phyloP scores from a whole-genome alignment of 2,888 invertebrate genomes.

The Sinelater perroti region DNA sequence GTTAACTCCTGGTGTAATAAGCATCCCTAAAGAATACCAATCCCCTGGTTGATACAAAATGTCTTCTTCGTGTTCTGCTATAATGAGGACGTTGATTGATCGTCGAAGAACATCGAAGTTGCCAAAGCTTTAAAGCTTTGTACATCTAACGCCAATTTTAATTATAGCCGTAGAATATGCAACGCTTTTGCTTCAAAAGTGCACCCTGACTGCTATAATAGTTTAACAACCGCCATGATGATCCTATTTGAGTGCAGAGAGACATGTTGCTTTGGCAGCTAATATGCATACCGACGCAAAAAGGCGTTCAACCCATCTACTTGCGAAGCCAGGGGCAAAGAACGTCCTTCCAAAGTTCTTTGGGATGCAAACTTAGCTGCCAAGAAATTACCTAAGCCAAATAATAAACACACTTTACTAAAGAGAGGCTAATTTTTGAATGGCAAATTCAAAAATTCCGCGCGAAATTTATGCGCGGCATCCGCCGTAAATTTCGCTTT shows the following conservation, averaged over 20 bases:
- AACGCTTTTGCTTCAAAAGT: no score
- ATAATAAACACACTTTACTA: neutral
- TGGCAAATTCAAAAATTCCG: neutral
- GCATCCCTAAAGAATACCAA: slow-evolving; percentile 13
- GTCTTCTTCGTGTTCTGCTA: neutral
- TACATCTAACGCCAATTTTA: no score
- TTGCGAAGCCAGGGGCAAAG: slow-evolving; percentile 29
- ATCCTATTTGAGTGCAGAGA: no score
- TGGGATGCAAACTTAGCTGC: slow-evolving; percentile 22
- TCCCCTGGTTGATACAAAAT: neutral
- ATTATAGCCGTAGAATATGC: no score
- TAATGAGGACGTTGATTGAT: slow-evolving; percentile 2
- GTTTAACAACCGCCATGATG: no score
- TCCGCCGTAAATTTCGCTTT: neutral
- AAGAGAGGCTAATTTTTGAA: neutral
- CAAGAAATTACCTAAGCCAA: slow-evolving; percentile 18
- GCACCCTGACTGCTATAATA: no score
- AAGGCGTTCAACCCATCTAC: slow-evolving; percentile 25
- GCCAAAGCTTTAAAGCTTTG: no score
- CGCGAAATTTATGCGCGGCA: neutral
- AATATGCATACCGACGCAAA: no score
- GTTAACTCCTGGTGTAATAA: neutral
- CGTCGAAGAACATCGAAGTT: neutral
- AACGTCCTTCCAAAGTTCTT: slow-evolving; percentile 38
- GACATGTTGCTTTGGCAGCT: no score